Conservation (phyloP, 92 coral and sea anemone species). For the Porites rus region DNA sequence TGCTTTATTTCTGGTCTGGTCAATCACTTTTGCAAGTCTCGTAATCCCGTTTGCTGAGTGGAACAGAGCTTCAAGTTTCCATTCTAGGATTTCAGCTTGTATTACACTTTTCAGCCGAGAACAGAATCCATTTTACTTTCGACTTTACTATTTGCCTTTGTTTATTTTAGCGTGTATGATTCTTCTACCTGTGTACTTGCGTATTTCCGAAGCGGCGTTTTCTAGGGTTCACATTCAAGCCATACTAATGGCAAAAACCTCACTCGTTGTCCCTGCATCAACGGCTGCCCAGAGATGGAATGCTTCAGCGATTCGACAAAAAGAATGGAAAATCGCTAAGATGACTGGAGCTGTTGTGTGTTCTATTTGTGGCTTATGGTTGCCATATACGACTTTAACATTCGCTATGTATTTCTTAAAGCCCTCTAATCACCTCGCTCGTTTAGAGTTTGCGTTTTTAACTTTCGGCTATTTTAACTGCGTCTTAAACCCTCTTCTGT, state of each 20-base stretch:
- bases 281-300: conserved; percentile 42
- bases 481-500: conserved; percentile 78
- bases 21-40: conserved; percentile 37
- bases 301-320: conserved; percentile 61
- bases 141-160: conserved; percentile 77
- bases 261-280: conserved; percentile 64
- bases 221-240: conserved; percentile 78
- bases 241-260: conserved; percentile 62
- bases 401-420: conserved; percentile 62
- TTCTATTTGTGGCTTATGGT: conserved; percentile 82
- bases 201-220: conserved; percentile 81
- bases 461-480: conserved; percentile 84
- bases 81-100: conserved; percentile 25
- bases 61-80: neutral
- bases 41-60: conserved; percentile 75
- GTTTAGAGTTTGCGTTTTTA: conserved; percentile 73
- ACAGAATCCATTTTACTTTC: conserved; percentile 38
- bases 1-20: conserved; percentile 66
- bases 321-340: conserved; percentile 85
- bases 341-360: conserved; percentile 87
- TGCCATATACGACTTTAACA: conserved; percentile 81
- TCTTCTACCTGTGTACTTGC: conserved; percentile 80
- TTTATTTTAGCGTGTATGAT: conserved; percentile 61
- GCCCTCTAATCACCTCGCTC: conserved; percentile 51
- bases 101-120: conserved; percentile 58